phyloP scores from a whole-genome alignment of 2,888 invertebrate genomes.

The Altica lythri region DNA sequence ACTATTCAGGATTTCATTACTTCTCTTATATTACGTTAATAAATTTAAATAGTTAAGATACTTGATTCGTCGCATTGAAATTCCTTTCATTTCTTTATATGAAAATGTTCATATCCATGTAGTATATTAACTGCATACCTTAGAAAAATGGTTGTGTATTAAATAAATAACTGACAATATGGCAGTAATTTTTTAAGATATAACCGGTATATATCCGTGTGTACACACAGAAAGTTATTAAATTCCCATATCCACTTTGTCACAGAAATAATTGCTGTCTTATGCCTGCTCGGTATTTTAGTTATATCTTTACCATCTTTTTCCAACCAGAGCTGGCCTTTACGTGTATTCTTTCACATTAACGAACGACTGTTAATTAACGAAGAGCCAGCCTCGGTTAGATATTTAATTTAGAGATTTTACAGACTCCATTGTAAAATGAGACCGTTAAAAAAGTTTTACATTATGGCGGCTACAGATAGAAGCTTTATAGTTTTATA shows the following conservation, averaged over 20 bases:
- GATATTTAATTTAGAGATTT: conserved; percentile 49
- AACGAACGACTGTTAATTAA: conserved; percentile 52
- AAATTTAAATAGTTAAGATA: conserved; percentile 14
- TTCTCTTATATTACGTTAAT: conserved; percentile 17
- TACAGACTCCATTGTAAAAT: conserved; percentile 40
- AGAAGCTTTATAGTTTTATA: conserved; percentile 8
- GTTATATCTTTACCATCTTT: conserved; percentile 39
- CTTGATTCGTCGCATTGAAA: conserved; percentile 14
- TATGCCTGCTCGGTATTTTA: conserved; percentile 44
- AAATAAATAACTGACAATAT: conserved; percentile 32
- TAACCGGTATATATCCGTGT: conserved; percentile 23
- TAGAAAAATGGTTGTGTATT: conserved; percentile 24
- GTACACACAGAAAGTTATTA: conserved; percentile 22
- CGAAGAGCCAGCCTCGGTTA: conserved; percentile 47
- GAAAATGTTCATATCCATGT: conserved; percentile 16
- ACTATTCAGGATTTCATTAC: conserved; percentile 5
- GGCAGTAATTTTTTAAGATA: conserved; percentile 23
- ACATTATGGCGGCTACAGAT: conserved; percentile 30
- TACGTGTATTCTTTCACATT: conserved; percentile 42
- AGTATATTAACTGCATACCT: conserved; percentile 25
- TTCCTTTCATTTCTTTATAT: conserved; percentile 24
- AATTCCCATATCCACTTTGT: conserved; percentile 30
- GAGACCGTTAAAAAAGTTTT: conserved; percentile 34
- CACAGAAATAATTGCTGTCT: conserved; percentile 36
- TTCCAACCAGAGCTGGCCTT: conserved; percentile 34